Evolutionary conservation across 2,797 vertebrate species (phyloP).

Genomic region (Oryzias sinensis): DNA sequence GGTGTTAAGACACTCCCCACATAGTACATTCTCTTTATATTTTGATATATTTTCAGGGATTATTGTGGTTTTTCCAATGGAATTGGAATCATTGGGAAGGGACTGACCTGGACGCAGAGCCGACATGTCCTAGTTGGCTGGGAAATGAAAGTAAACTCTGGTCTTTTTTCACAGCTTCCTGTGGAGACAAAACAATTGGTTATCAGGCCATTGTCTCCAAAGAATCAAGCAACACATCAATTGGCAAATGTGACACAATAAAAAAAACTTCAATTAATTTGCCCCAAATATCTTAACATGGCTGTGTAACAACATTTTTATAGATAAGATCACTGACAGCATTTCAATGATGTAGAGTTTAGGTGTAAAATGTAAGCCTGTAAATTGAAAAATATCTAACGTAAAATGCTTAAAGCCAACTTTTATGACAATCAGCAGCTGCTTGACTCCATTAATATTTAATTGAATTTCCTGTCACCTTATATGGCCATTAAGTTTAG

Average conservation of each 20-base stretch:
- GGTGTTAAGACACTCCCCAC: background rate
- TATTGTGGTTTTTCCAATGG: constrained; percentile 23
- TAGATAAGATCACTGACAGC: background rate
- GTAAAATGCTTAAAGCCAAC: background rate
- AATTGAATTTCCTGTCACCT: too few relatives aligned
- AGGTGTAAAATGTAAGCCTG: background rate
- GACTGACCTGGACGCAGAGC: constrained; percentile 79
- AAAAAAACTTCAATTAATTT: background rate
- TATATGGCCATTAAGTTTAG: too few relatives aligned
- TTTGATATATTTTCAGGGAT: background rate
- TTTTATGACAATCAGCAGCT: background rate
- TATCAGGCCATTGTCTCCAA: constrained; percentile 67
- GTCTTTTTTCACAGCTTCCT: constrained; percentile 86
- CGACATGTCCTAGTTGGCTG: constrained; percentile 79
- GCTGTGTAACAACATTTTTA: background rate
- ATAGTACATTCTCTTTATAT: background rate
- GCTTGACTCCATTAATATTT: too few relatives aligned
- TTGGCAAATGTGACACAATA: constrained; percentile 51
- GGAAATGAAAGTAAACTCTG: constrained; percentile 81
- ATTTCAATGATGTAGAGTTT: background rate
- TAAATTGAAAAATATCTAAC: background rate
- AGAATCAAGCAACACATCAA: constrained; percentile 34
- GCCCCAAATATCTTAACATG: too few relatives aligned
- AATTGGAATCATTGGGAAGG: constrained; percentile 36
- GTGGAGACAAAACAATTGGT: constrained; percentile 67